Percentiles rank a stretch among this genome's conserved stretches.
These are phyloP conservation scores for Chamaedrilus cognettii DNA, from an alignment of 2,888 invertebrate genomes.

Conservation along the genomic window DNA sequence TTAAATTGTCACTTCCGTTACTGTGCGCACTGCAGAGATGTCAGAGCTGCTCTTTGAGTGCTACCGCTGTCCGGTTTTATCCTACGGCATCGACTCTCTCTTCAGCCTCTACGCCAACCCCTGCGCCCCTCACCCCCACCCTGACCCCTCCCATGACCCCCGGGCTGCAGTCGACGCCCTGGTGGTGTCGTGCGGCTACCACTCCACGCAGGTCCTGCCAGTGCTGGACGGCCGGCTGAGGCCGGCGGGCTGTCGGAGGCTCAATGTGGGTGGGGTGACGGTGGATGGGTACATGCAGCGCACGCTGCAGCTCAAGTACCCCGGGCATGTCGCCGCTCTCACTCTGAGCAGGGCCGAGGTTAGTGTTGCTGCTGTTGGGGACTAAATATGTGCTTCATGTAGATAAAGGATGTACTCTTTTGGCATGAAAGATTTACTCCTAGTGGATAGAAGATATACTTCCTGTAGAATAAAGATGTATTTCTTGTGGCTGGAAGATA, in stretches of 20 bases:
- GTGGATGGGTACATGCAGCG: conserved; percentile 82
- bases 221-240: conserved; percentile 71
- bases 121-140: neutral
- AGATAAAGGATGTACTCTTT: too few species aligned
- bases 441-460: too few species aligned
- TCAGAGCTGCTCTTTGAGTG: conserved; percentile 92
- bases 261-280: conserved; percentile 87
- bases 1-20: too few species aligned
- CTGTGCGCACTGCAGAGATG: conserved; percentile 86
- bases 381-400: too few species aligned
- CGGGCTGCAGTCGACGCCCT: conserved; percentile 56
- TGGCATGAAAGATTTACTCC: too few species aligned
- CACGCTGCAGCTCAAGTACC: conserved; percentile 88
- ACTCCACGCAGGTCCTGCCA: conserved; percentile 85
- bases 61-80: conserved; percentile 81
- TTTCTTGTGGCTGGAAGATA: too few species aligned
- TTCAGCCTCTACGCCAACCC: conserved; percentile 46
- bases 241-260: conserved; percentile 68
- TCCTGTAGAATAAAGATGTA: too few species aligned
- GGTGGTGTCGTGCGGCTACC: conserved; percentile 83
- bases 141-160: conserved; percentile 24
- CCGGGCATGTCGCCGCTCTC: conserved; percentile 84
- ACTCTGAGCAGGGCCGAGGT: conserved; percentile 83
- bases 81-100: conserved; percentile 85
- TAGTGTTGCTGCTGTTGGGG: too few species aligned